Evolutionary conservation across 1,140 invertebrate species (phyloP), one percentile per base, ranked within the genome.

Genomic region (Drosophila ficusphila): DNA sequence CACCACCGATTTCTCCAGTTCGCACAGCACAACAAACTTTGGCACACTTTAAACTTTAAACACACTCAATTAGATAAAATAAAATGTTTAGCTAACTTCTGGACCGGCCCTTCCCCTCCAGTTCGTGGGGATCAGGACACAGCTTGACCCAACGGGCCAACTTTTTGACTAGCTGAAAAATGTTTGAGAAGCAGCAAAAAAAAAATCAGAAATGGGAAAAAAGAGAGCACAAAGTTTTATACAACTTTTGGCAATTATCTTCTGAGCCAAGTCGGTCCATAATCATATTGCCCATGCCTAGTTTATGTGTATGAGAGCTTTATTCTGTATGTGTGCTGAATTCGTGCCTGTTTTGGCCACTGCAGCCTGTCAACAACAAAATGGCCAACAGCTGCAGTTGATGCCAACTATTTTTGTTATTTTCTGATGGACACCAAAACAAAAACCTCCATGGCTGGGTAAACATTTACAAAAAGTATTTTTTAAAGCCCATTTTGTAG

Each of bases 231-330:
- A 58, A 57, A 75, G 62, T 65, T 79, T 74, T 56, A 51, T 58
- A 86, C 81, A 86, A 88, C 81, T 86, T 86, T 86, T 77, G 82
- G 81, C 81, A 86, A 86, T 86, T 86, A 86, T 86, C 81, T 86
- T 74, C 61, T 79, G 76, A 76, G 81, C 76, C 67, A 68, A 54
- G 65, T 60, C 57, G 23, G 53, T 53, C 61, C 42, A 60, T 52
- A 64, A 62, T 57, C 53, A 79, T 78, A 64, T 52, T 48, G 38
- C 39, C 61, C 41, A 36, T 42, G 14, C 21, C 60, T 41, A n/a
- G 36, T 42, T 12, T 18, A 18, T 25, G 3, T 61, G 2, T 19
- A 19, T 12, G 39, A 18, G 8, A 14, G 12, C 6, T 2, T 36
- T 7, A 6, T n/a, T n/a, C 34, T 21, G 11, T 41, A 16, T 47